Base-by-base conservation (phyloP, 2,797 vertebrate species). In the Pangasius macronema region DNA sequence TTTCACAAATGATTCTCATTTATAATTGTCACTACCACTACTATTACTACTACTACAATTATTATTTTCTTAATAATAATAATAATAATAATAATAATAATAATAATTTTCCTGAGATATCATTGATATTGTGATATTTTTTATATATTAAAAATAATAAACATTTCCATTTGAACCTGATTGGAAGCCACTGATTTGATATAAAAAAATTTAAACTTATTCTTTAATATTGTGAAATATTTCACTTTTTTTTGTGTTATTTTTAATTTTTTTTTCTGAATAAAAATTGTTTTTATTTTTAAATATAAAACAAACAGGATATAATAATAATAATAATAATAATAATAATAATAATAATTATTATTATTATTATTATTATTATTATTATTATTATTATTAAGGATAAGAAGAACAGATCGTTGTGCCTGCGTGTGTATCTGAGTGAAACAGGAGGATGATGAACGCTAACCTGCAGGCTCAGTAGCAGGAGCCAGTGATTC, bases 401-500 rank as follows among this genome's bases (percentile, higher is more conserved):
- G 63, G 2, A 67, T 3, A 39, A 39, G n/a, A 22, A 6, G 46
- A 36, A 83, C 8, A 83, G 11, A 36, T 24, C 4, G 20, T 57
- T 42, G 53, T 8, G 39, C 8, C n/a, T 49, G 10, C 5, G 1
- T 68, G 46, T 53, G 79, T 63, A n/a, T 49, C 8, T 46, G 75
- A 46, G 80, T n/a, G 18, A 59, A 61, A 81, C 22, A 61, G 57
- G 30, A 76, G n/a, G 20, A 77, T 57, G 55, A 79, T 9, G 6
- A 63, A 46, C 65, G 30, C 10, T 86, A 82, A 90, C 88, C 88
- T 63, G 30, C 13, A 70, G 80, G 83, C 83, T 91, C 87, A 85
- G 85, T 49, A 88, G 87, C 92, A 95, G 93, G 93, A 95, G 93
- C 93, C 93, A 92, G 92, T 73, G 90, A 93, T 93, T 93, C 92